Evolutionary conservation across 2,113 vertebrate species (phyloP), one percentile per base, ranked within the genome.

Genomic region (Nesoenas mayeri): DNA sequence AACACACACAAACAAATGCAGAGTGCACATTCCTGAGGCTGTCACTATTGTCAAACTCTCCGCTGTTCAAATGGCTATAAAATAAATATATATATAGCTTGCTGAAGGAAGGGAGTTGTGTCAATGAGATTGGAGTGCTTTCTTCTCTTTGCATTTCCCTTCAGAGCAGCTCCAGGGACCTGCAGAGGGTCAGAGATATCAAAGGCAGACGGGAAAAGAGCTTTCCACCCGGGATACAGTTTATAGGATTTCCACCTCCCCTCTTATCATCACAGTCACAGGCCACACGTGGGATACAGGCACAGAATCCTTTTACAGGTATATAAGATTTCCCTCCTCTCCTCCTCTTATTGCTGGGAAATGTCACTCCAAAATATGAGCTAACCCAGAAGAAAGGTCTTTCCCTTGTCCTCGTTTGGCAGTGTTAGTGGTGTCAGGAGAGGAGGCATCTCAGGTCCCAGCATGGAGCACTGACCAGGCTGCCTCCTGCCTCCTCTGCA

Each of bases 21-120:
- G 67, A 79, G 79, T n/a, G n/a, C 64, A 40, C 1, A 42, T 53
- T 81, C 64, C 77, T 29, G 11, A 92, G 71, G 75, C 74, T 81
- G 66, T 87, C 78, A 69, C 56, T 91, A 20, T 83, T 93, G 91
- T 88, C 80, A 96, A 91, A 93, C 47, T 84, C 75, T 67, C 73
- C 0, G 36, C 95, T 96, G 91, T 96, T 95, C 51, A 72, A 81
- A 89, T 29, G 21, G 91, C 36, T 88, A 88, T 31, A 32, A 88
- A 97, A 97, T 97, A 96, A 97, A 97, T 17, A 38, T 42, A 80
- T 36, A 75, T 61, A 31, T 31, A 73, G 89, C 96, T 97, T 95
- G 94, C 93, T 95, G 84, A 93, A 96, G 81, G 38, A 94, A 62
- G 32, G 22, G 70, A 67, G 11, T 85, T 61, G 81, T 5, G 40